Conservation (phyloP, 2,888 invertebrate genomes). For the Eumacrocentrus americanus region DNA sequence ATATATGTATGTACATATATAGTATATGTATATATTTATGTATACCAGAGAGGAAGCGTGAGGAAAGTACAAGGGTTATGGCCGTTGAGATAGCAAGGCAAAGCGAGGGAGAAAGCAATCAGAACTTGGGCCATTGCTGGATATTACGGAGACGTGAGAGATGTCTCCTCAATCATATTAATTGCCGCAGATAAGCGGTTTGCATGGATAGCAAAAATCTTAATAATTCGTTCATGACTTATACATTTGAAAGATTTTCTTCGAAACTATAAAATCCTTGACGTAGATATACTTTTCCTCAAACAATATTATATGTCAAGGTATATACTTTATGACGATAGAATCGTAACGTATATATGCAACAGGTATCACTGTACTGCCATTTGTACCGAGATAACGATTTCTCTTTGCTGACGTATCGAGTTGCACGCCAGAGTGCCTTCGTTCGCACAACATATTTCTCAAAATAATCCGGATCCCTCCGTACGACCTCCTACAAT, state of each 20-base stretch:
- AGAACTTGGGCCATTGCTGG: slow-evolving; percentile 62
- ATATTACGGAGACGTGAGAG: slow-evolving; percentile 62
- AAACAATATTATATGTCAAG: too few species aligned
- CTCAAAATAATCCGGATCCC: neutral
- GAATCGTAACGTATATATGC: slow-evolving; percentile 45
- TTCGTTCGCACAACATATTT: slow-evolving; percentile 39
- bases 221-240: too few species aligned
- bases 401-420: slow-evolving; percentile 50
- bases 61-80: slow-evolving; percentile 50
- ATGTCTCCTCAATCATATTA: slow-evolving; percentile 62
- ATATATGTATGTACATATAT: slow-evolving; percentile 2
- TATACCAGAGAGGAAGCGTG: slow-evolving; percentile 34
- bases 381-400: slow-evolving; percentile 43
- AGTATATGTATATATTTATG: too few species aligned
- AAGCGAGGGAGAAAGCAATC: slow-evolving; percentile 57
- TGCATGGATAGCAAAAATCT: too few species aligned
- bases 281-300: too few species aligned
- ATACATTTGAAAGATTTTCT: too few species aligned
- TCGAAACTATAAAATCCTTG: too few species aligned
- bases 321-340: neutral
- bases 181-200: slow-evolving; percentile 60
- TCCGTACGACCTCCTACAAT: neutral
- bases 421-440: slow-evolving; percentile 45
- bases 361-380: slow-evolving; percentile 46
- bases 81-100: slow-evolving; percentile 50